Evolutionary conservation across 2,797 vertebrate species (phyloP).

Genomic region (Neopelma chrysocephalum): DNA sequence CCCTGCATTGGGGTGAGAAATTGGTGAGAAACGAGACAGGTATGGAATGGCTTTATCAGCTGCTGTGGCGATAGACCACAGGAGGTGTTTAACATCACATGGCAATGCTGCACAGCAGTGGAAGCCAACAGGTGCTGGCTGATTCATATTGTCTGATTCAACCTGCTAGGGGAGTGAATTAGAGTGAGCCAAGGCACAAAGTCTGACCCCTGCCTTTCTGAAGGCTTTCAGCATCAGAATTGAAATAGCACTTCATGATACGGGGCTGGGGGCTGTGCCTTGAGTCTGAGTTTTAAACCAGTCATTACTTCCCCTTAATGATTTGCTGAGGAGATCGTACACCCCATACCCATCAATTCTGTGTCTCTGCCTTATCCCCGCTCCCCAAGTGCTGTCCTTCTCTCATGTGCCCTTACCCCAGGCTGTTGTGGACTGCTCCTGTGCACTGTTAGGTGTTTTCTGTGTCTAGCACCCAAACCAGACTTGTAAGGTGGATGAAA

Average conservation of each 20-base stretch:
- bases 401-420: fast-evolving
- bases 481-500: background rate
- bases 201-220: background rate
- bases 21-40: background rate
- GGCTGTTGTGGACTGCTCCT: background rate
- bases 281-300: background rate
- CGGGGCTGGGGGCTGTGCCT: fast-evolving
- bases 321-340: background rate
- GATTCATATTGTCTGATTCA: background rate
- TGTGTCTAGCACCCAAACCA: background rate
- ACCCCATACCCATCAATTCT: background rate
- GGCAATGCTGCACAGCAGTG: fast-evolving
- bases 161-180: background rate
- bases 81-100: background rate
- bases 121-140: background rate
- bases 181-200: background rate
- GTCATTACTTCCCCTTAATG: background rate
- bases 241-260: background rate
- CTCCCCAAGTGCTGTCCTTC: background rate
- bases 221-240: background rate
- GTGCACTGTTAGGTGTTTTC: background rate
- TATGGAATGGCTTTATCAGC: background rate
- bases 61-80: background rate
- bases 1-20: background rate
- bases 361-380: background rate